Evolutionary conservation across 2,888 invertebrate species (phyloP), one percentile per base, ranked within the genome.

Genomic region (Bimastos eiseni): DNA sequence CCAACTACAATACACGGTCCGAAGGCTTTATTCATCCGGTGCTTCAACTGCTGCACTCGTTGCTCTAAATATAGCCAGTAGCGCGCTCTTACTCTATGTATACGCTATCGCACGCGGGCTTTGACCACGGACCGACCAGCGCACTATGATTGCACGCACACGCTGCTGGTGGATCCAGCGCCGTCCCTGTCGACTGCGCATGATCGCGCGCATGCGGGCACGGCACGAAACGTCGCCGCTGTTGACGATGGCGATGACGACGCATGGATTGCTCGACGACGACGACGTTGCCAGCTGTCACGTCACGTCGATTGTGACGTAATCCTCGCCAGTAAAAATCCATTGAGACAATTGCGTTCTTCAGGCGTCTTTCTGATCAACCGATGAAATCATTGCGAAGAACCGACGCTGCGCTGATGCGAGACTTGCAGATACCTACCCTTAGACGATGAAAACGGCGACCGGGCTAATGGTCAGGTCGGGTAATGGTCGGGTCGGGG

Each of bases 261-360:
- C n/a, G 70, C n/a, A n/a, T 70, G 41, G 8, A 41, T 41, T 49
- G 19, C 49, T 70, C n/a, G 30, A n/a, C 70, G 49, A 24, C 49
- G 49, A 24, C 49, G 70, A n/a, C 70, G 70, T 70, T 30, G 70
- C 70, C 70, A 70, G 70, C 30, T 70, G 70, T 70, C 70, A 70
- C 13, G 70, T 70, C 70, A 11, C 55, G 55, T 17, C 55, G 24
- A 55, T 70, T 70, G 70, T 70, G 70, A n/a, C 70, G 70, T 70
- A 70, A 70, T 70, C 70, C 70, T 8, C 70, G 70, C 70, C 70
- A n/a, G 70, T 70, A 70, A n/a, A 70, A 70, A 70, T 86, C 86
- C 86, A 86, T 86, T 86, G 36, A 86, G 86, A 86, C 86, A 86
- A 86, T 86, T 86, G 86, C 36, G n/a, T 86, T 21, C 86, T 86